A percentile compares a stretch with the other conserved stretches of the same genome.
These are phyloP conservation scores for Caloenas nicobarica DNA, from an alignment of 2,113 vertebrate species.

Conservation along the genomic window DNA sequence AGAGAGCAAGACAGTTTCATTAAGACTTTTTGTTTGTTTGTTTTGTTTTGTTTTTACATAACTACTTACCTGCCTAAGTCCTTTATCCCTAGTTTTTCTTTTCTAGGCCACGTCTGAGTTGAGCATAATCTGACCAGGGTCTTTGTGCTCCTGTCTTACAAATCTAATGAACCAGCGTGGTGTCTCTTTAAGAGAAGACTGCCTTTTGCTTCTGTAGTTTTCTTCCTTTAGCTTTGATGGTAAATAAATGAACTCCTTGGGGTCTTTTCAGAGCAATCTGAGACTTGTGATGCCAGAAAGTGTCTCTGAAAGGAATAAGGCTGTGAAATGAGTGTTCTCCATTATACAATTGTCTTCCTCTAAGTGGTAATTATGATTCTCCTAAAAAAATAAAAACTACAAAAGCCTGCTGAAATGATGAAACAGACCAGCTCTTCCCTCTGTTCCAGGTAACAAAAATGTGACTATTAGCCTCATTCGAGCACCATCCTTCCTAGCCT, in stretches of 20 bases:
- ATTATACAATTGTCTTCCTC: background rate
- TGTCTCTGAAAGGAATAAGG: background rate
- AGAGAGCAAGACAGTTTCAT: background rate
- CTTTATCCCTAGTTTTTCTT: background rate
- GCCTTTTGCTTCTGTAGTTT: background rate
- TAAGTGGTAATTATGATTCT: conserved; percentile 38
- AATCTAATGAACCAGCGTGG: background rate
- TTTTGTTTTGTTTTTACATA: background rate
- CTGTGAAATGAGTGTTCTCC: background rate
- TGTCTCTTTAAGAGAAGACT: background rate
- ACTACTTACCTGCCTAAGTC: background rate
- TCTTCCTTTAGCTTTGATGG: background rate
- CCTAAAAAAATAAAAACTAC: background rate
- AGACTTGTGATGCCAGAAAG: background rate
- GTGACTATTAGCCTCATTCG: background rate
- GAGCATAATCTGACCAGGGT: background rate
- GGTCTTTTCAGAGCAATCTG: conserved; percentile 10
- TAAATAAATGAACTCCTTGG: conserved; percentile 25
- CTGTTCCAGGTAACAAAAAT: background rate
- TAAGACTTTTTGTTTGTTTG: background rate
- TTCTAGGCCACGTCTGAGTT: background rate
- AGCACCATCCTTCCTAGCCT: background rate
- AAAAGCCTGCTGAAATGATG: conserved; percentile 9
- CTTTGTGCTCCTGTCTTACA: background rate
- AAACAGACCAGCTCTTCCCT: background rate